Evolutionary conservation across 2,888 invertebrate genomes (phyloP).

Genomic region (Achlya flavicornis): DNA sequence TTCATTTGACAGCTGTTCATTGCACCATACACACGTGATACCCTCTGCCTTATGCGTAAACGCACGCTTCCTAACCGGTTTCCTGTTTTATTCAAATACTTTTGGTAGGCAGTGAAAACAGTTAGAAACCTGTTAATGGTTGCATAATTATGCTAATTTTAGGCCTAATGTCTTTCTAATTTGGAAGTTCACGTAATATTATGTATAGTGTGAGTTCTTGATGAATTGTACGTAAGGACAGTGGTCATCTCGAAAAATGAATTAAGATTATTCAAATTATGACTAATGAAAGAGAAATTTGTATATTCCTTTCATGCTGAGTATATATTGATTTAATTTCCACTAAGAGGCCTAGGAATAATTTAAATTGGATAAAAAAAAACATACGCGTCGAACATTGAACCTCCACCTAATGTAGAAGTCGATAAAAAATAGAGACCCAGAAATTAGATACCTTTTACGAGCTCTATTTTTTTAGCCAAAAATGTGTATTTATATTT

Average conservation of each 20-base stretch:
- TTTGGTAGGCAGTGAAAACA: slow-evolving; percentile 39
- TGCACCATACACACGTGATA: slow-evolving; percentile 32
- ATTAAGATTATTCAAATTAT: not conserved
- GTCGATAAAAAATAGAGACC: no score
- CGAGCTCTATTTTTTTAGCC: no score
- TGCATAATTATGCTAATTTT: slow-evolving; percentile 43
- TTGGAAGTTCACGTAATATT: not conserved
- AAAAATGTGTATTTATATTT: no score
- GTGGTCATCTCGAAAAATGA: not conserved
- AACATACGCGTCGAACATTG: no score
- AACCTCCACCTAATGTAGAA: no score
- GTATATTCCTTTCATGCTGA: no score
- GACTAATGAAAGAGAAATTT: not conserved
- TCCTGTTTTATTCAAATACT: slow-evolving; percentile 34
- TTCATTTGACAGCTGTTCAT: slow-evolving; percentile 57
- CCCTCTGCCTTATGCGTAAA: not conserved
- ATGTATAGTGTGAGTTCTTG: not conserved
- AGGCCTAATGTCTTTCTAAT: not conserved
- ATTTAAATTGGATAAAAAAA: no score
- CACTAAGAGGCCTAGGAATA: no score
- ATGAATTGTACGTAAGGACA: not conserved
- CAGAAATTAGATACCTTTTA: no score
- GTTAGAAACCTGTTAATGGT: slow-evolving; percentile 41
- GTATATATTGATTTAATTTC: no score
- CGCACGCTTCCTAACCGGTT: slow-evolving; percentile 33